Conservation (phyloP, 92 coral and sea anemone genomes). For the Epizoanthus ramosus region DNA sequence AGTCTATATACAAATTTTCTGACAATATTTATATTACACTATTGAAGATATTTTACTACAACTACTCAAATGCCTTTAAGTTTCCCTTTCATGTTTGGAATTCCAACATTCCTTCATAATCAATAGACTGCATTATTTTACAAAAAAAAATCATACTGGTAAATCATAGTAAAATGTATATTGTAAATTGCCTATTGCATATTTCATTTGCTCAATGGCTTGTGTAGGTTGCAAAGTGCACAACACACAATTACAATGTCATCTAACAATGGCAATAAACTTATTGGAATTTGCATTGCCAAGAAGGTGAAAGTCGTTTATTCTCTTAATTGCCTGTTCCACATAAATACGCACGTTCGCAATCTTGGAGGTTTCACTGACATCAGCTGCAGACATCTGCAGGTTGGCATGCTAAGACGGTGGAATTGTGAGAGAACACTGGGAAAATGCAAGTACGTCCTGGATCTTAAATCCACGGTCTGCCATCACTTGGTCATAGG, state of each 20-base stretch:
- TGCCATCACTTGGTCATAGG: conserved; percentile 49
- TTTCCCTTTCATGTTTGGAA: too few relatives aligned
- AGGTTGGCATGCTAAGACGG: conserved; percentile 36
- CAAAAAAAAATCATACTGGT: too few relatives aligned
- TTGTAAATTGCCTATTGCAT: too few relatives aligned
- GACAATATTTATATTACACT: too few relatives aligned
- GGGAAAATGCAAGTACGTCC: conserved; percentile 46
- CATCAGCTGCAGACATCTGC: conserved; percentile 35
- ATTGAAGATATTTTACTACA: too few relatives aligned
- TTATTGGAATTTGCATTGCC: neutral
- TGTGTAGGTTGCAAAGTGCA: conserved; percentile 4
- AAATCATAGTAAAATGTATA: too few relatives aligned
- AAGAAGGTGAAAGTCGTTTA: neutral
- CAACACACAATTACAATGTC: conserved; percentile 19
- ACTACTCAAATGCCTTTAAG: too few relatives aligned
- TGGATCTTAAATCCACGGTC: conserved; percentile 47
- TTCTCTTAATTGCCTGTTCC: neutral
- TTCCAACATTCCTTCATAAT: too few relatives aligned
- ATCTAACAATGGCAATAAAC: conserved; percentile 2
- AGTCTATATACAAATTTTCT: too few relatives aligned
- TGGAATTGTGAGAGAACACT: conserved; percentile 36
- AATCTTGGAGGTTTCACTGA: conserved; percentile 19
- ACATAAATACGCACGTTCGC: conserved; percentile 2
- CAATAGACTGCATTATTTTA: too few relatives aligned
- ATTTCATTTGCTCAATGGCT: neutral